phyloP scores from a whole-genome alignment of 2,888 invertebrate genomes.

The Hoplodrina blanda region DNA sequence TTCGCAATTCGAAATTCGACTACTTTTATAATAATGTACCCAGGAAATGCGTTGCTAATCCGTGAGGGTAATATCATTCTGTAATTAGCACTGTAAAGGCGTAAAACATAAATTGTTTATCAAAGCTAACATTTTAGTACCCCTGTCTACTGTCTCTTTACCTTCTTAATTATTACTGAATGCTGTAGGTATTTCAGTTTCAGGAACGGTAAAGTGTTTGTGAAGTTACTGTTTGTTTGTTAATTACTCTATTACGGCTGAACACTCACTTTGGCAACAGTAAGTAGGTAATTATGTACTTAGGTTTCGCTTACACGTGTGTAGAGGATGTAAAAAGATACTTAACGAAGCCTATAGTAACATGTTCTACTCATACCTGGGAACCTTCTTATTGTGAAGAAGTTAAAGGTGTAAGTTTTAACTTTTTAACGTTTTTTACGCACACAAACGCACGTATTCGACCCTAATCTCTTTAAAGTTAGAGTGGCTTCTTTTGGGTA shows the following conservation, averaged over 20 bases:
- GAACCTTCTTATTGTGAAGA: no score
- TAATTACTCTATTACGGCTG: neutral
- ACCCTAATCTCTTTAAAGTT: no score
- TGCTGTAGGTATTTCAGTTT: neutral
- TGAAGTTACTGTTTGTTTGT: conserved; percentile 3
- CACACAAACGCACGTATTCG: no score
- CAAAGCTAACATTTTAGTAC: conserved; percentile 23
- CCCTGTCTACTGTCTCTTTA: neutral
- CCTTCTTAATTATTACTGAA: conserved; percentile 25
- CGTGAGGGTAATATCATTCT: conserved; percentile 2
- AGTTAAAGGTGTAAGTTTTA: no score
- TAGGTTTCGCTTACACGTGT: no score
- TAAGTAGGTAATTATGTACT: no score
- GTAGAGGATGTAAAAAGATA: no score
- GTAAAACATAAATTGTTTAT: conserved; percentile 15
- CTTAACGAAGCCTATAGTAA: no score
- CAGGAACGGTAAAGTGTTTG: conserved; percentile 1
- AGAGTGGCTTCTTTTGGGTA: no score
- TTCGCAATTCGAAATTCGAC: no score
- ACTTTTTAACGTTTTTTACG: no score
- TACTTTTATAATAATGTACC: neutral
- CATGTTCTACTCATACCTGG: no score
- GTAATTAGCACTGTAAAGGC: conserved; percentile 40
- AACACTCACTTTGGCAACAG: neutral
- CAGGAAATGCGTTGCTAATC: conserved; percentile 23